phyloP scores from a whole-genome alignment of 1,140 invertebrate genomes.

The Charaxes varanes region DNA sequence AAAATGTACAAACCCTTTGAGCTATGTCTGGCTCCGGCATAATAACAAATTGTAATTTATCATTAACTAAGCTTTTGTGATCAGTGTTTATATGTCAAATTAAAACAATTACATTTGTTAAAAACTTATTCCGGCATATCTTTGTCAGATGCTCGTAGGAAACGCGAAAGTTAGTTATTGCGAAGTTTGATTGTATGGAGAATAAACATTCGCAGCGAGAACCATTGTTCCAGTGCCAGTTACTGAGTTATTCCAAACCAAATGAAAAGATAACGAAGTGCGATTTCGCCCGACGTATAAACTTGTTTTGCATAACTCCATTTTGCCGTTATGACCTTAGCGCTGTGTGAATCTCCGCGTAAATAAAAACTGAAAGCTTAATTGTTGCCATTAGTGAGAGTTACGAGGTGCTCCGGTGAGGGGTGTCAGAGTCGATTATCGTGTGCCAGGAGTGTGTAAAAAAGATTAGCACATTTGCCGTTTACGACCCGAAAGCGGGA shows the following conservation, averaged over 20 bases:
- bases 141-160: constrained; percentile 12
- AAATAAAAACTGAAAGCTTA: constrained; percentile 41
- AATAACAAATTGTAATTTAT: too few relatives aligned
- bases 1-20: too few relatives aligned
- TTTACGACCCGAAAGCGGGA: constrained; percentile 65
- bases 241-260: constrained; percentile 23
- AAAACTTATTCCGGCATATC: constrained; percentile 9
- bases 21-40: too few relatives aligned
- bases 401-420: constrained; percentile 31
- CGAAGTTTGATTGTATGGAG: constrained; percentile 22
- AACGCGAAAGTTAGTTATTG: constrained; percentile 19
- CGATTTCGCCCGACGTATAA: constrained; percentile 21
- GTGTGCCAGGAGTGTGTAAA: constrained; percentile 51
- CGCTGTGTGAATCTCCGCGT: constrained; percentile 19
- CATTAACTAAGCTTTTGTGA: too few relatives aligned
- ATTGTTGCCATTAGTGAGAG: constrained; percentile 42
- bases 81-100: too few relatives aligned
- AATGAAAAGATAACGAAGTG: constrained; percentile 28
- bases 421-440: constrained; percentile 50
- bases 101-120: too few relatives aligned
- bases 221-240: constrained; percentile 20
- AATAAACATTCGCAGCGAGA: constrained; percentile 17
- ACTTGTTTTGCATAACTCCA: constrained; percentile 21
- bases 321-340: constrained; percentile 16
- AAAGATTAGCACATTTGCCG: constrained; percentile 68